These are phyloP conservation scores for Uloborus plumipes DNA, from an alignment of 2,888 invertebrate genomes.

Conservation along the genomic window DNA sequence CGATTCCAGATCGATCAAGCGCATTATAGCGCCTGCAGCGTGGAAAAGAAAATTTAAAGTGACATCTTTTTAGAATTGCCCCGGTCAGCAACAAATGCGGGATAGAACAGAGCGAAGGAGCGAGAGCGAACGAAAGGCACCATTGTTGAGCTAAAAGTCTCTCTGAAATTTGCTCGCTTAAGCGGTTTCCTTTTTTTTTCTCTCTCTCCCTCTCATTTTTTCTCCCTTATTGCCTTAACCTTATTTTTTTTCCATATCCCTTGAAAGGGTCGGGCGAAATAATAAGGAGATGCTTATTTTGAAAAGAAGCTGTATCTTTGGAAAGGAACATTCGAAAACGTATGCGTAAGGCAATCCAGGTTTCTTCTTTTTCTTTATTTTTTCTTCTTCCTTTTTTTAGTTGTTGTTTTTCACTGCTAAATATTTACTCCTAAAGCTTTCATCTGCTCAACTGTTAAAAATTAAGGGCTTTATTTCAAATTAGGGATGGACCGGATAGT, in stretches of 20 bases:
- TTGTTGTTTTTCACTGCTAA: background rate
- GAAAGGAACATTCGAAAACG: too few relatives aligned
- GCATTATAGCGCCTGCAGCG: background rate
- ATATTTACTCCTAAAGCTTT: background rate
- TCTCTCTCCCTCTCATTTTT: constrained; percentile 1
- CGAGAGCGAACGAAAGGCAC: constrained; percentile 24
- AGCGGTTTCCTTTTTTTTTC: constrained; percentile 38
- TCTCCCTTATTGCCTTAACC: constrained; percentile 25
- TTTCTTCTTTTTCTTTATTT: background rate
- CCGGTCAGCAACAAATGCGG: constrained; percentile 58
- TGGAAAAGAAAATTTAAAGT: constrained; percentile 53
- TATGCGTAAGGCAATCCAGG: too few relatives aligned
- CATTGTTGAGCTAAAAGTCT: constrained; percentile 48
- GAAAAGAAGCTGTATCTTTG: background rate
- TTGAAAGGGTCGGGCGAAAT: constrained; percentile 26
- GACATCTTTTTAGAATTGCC: constrained; percentile 55
- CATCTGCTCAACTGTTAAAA: background rate
- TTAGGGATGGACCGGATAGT: too few relatives aligned
- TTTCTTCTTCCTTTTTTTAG: background rate
- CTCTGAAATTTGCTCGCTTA: constrained; percentile 58
- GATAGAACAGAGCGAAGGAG: constrained; percentile 6
- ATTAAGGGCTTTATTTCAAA: background rate
- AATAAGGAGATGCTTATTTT: constrained; percentile 35
- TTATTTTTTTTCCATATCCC: constrained; percentile 15
- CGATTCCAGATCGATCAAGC: constrained; percentile 28